Conservation (phyloP, 2,113 vertebrate genomes). For the Limnothrissa miodon region DNA sequence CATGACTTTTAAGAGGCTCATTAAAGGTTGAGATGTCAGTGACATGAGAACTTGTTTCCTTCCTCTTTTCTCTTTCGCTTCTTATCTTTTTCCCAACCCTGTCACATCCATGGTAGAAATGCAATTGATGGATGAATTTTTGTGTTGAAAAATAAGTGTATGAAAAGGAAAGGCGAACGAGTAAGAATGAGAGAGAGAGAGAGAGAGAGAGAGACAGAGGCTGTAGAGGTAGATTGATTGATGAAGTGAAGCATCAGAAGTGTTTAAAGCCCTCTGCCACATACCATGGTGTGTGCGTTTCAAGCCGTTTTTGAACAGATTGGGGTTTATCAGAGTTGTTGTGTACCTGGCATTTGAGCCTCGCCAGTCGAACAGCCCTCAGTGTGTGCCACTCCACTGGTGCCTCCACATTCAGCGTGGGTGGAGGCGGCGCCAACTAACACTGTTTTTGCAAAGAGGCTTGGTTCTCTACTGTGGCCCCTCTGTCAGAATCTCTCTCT, state of each 20-base stretch:
- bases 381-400: constrained; percentile 42
- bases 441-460: constrained; percentile 38
- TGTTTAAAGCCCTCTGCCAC: constrained; percentile 25
- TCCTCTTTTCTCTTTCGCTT: not conserved
- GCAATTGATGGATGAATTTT: constrained; percentile 18
- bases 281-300: constrained; percentile 17
- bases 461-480: constrained; percentile 36
- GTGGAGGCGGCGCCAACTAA: constrained; percentile 33
- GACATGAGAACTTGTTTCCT: constrained; percentile 18
- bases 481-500: constrained; percentile 39
- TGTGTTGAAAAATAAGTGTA: constrained; percentile 9
- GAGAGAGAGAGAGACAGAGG: not conserved
- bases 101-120: not conserved
- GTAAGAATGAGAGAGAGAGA: not conserved
- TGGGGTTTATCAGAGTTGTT: constrained; percentile 40
- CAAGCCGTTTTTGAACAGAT: constrained; percentile 30
- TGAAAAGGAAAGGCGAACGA: constrained; percentile 8
- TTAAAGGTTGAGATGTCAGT: constrained; percentile 20
- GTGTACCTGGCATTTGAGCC: constrained; percentile 46
- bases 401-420: constrained; percentile 50
- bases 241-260: constrained; percentile 15
- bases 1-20: constrained; percentile 21
- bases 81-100: not conserved
- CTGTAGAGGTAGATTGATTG: constrained; percentile 10
- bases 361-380: constrained; percentile 43